Conservation (phyloP, 2,888 invertebrate species). For the Smittia aterrima region DNA sequence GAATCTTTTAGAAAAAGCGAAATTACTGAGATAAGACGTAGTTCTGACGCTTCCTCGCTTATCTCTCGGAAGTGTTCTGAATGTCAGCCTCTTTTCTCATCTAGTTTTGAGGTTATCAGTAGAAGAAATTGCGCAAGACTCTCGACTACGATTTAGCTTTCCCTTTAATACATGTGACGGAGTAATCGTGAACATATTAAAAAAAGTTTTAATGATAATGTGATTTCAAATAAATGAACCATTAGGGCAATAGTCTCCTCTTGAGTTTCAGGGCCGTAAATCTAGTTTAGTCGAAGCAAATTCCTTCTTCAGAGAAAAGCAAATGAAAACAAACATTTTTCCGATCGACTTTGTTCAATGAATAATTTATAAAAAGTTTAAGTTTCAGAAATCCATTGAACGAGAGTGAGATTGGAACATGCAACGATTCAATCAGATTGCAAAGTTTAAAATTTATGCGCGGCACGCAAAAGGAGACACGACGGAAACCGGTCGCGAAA, state of each 20-base stretch:
- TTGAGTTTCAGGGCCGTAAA: background rate
- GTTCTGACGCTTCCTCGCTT: background rate
- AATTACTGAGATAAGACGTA: background rate
- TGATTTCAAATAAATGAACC: background rate
- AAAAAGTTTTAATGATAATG: background rate
- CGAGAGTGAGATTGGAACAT: background rate
- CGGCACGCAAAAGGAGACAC: background rate
- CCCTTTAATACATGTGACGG: background rate
- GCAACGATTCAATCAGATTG: background rate
- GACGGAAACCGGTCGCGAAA: conserved; percentile 30
- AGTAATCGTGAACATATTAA: background rate
- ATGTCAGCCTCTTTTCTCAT: background rate
- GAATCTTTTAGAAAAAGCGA: background rate
- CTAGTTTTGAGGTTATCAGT: background rate
- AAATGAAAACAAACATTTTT: background rate
- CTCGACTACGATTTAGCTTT: no score
- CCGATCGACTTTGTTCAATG: background rate
- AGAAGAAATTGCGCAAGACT: background rate
- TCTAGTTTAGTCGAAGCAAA: background rate
- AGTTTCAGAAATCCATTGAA: background rate
- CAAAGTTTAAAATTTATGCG: background rate
- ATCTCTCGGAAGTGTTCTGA: background rate
- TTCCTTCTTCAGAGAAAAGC: background rate
- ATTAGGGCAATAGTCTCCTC: background rate
- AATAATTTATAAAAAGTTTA: background rate